Conservation (phyloP, 2,113 vertebrate genomes). For the Seriola dumerili region DNA sequence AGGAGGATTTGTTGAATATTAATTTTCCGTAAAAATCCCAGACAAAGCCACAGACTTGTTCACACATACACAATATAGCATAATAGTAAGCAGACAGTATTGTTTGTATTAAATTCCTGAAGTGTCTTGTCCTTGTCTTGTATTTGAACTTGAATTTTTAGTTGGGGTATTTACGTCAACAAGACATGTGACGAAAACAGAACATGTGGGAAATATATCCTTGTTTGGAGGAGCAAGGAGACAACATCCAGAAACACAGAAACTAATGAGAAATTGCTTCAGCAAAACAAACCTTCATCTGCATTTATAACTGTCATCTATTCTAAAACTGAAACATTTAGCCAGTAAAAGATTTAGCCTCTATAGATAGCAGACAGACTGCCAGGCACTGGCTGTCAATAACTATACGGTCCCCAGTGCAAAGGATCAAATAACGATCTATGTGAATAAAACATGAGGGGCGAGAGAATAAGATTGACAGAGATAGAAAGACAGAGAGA, state of each 20-base stretch:
- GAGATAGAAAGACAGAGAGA: conserved; percentile 6
- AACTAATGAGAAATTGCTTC: conserved; percentile 11
- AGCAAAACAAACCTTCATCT: conserved; percentile 11
- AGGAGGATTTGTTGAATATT: background rate
- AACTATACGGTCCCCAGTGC: conserved; percentile 8
- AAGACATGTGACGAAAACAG: background rate
- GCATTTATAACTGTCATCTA: background rate
- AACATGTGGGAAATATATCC: background rate
- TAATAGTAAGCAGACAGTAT: background rate
- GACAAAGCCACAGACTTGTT: background rate
- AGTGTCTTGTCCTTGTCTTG: background rate
- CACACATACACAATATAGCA: background rate
- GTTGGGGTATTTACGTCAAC: background rate
- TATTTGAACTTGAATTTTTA: conserved; percentile 13
- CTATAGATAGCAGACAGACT: conserved; percentile 33
- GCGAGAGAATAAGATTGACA: conserved; percentile 14
- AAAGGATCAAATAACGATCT: conserved; percentile 50
- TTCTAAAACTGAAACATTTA: conserved; percentile 28
- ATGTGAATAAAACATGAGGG: conserved; percentile 69
- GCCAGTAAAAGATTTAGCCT: conserved; percentile 16
- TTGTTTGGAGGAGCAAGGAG: background rate
- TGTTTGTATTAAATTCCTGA: conserved; percentile 32
- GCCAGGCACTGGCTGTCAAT: conserved; percentile 36
- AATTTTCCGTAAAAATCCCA: background rate
- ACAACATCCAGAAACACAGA: background rate